Conservation (phyloP, 64 coral and sea anemone genomes). For the Pocillopora damicornis region DNA sequence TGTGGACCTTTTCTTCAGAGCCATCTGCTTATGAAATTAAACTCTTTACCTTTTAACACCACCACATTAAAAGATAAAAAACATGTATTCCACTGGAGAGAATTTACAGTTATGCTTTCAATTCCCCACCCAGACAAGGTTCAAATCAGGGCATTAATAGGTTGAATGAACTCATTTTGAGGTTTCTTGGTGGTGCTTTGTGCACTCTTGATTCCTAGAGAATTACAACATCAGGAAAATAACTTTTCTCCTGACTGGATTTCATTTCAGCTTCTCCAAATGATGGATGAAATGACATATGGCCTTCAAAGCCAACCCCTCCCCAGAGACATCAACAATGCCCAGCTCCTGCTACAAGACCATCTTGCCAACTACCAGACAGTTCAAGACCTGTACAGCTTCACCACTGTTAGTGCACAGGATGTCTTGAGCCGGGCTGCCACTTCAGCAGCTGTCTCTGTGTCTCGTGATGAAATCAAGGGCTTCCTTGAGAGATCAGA, state of each 20-base stretch:
- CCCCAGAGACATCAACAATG: constrained; percentile 81
- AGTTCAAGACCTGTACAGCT: constrained; percentile 78
- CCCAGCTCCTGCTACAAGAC: constrained; percentile 94
- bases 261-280: constrained; percentile 65
- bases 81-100: too few species aligned
- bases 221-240: not conserved
- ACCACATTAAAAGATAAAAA: too few species aligned
- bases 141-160: too few species aligned
- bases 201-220: too few species aligned
- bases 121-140: too few species aligned
- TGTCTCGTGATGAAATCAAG: constrained; percentile 97
- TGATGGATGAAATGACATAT: constrained; percentile 80
- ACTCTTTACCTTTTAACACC: too few species aligned
- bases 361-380: constrained; percentile 94
- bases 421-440: constrained; percentile 76
- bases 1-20: too few species aligned
- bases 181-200: too few species aligned
- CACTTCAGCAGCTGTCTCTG: constrained; percentile 59
- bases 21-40: too few species aligned
- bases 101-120: too few species aligned
- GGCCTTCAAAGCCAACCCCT: constrained; percentile 55
- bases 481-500: constrained; percentile 85
- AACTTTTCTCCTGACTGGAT: not conserved
- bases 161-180: too few species aligned
- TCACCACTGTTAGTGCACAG: constrained; percentile 67